Percentiles rank a stretch among this genome's conserved stretches.
These are phyloP conservation scores for Coenobita brevimanus DNA, from an alignment of 1,140 invertebrate genomes.

Conservation along the genomic window DNA sequence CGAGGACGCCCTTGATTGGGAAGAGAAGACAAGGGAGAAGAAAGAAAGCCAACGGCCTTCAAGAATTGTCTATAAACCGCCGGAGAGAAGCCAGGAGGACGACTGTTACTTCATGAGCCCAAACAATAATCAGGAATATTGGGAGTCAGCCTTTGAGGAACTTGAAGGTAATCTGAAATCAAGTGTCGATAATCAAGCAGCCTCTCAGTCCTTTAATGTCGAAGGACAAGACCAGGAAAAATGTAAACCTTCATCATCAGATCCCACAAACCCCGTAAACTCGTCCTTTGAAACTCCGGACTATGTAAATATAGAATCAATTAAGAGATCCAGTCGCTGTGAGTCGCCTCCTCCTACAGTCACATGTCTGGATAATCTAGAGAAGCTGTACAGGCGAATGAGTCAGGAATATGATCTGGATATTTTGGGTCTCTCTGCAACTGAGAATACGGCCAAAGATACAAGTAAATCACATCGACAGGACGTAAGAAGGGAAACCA, in stretches of 20 bases:
- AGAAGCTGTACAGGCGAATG: constrained; percentile 31
- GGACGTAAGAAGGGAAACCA: too few species aligned
- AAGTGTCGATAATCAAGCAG: background rate
- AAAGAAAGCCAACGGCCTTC: background rate
- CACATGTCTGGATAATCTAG: constrained; percentile 31
- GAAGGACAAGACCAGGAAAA: too few species aligned
- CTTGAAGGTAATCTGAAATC: constrained; percentile 23
- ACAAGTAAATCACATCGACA: too few species aligned
- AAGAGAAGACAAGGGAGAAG: background rate
- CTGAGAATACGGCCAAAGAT: too few species aligned
- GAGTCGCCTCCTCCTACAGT: constrained; percentile 45
- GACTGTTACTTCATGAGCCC: constrained; percentile 21
- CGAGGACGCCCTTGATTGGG: constrained; percentile 30
- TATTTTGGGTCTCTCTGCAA: too few species aligned
- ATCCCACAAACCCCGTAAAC: too few species aligned
- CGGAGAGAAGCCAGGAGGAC: background rate
- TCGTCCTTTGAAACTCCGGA: too few species aligned
- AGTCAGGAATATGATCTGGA: constrained; percentile 1
- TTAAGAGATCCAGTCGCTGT: background rate
- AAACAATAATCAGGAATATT: background rate
- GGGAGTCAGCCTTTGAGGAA: constrained; percentile 26
- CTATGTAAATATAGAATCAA: too few species aligned
- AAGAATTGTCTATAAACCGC: constrained; percentile 31
- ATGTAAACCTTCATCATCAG: too few species aligned
- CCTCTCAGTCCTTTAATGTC: background rate